Evolutionary conservation across 2,888 invertebrate genomes (phyloP).

Genomic region (Macrophya annulata): DNA sequence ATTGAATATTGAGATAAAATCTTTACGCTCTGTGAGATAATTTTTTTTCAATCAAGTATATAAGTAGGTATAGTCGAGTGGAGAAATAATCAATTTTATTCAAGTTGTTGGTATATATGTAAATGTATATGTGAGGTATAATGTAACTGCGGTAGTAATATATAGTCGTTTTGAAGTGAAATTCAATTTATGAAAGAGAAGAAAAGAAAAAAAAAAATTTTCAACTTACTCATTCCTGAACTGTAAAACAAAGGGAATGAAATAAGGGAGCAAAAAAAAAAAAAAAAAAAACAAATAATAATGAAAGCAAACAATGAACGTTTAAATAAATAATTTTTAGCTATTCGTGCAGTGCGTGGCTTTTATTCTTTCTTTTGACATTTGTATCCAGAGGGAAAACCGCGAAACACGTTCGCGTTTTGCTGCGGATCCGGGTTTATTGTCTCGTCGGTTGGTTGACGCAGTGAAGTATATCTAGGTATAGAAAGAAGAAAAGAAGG

Average conservation of each 20-base stretch:
- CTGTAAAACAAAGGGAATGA: neutral
- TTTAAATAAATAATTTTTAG: slow-evolving; percentile 41
- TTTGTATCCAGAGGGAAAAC: slow-evolving; percentile 28
- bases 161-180: slow-evolving; percentile 20
- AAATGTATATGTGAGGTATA: too few species aligned
- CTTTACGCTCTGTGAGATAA: neutral
- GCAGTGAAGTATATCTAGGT: neutral
- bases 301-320: slow-evolving; percentile 23
- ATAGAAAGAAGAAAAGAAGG: neutral
- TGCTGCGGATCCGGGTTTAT: slow-evolving; percentile 26
- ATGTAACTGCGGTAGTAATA: too few species aligned
- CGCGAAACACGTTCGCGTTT: slow-evolving; percentile 38
- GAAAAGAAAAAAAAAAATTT: neutral
- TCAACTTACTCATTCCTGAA: neutral
- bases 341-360: neutral
- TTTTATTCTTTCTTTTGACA: slow-evolving; percentile 41
- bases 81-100: slow-evolving; percentile 22
- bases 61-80: too few species aligned
- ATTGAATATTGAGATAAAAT: neutral
- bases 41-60: neutral
- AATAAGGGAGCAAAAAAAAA: neutral
- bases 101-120: neutral
- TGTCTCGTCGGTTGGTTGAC: slow-evolving; percentile 23
- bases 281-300: slow-evolving; percentile 3
- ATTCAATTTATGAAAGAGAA: neutral